Base-by-base conservation (phyloP, 2,797 vertebrate genomes). In the Scolopax rusticola region DNA sequence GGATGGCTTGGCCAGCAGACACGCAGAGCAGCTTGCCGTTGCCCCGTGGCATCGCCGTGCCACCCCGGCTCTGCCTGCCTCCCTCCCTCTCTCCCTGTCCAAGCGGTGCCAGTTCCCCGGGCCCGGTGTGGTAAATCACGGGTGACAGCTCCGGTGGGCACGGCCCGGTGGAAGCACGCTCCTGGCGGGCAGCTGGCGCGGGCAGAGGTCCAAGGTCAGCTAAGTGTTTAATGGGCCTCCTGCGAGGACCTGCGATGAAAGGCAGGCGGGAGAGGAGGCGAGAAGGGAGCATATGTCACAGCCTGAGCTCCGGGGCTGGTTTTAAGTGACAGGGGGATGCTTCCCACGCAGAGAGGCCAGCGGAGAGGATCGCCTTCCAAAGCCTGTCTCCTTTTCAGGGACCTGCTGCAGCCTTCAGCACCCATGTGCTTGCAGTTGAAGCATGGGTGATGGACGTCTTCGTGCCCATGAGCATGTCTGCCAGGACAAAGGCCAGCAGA, bases 131-230 rank as follows among this genome's bases (percentile, higher is more conserved):
- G 54, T 90, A 88, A 93, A 90, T 95, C 89, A 79, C 23, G 2
- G 6, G 25, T 28, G 91, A 88, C 89, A 82, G 93, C 89, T 59
- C 83, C 30, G 4, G 30, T 27, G 23, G 84, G 87, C 83, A 64
- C 15, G 2, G 65, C 4, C 9, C 28, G 8, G 11, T 30, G 65
- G 38, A n/a, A 70, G 40, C 61, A 18, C 48, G 27, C 48, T 57
- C 53, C 90, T 91, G 89, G 4, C 11, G 57, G 83, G 95, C 96
- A 95, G 96, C 96, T 95, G 93, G 3, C 47, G 23, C 70, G 38
- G 96, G 93, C 96, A 74, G 96, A 64, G 95, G 87, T 95, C 93
- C 95, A 80, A 89, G 95, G 93, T 93, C 96, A 95, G 90, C 88
- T 75, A 48, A 80, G 92, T 91, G 93, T 79, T 96, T 94, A 89